phyloP scores from a whole-genome alignment of 1,140 invertebrate genomes.

The Meloidogyne exigua region DNA sequence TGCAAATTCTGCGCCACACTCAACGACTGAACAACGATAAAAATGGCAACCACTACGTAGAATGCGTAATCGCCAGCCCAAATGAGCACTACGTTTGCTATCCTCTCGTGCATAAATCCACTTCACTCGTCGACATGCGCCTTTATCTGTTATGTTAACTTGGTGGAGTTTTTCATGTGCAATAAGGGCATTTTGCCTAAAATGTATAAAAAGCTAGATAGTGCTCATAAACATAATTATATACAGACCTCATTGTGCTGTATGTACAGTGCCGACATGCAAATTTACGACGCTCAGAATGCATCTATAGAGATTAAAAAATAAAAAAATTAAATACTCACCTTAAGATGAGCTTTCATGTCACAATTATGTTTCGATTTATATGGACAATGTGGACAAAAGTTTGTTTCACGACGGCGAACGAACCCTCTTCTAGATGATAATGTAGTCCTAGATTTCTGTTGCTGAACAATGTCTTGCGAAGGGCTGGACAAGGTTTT shows the following conservation, averaged over 20 bases:
- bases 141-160: neutral
- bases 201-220: neutral
- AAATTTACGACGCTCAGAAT: slow-evolving; percentile 27
- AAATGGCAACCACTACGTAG: slow-evolving; percentile 11
- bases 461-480: neutral
- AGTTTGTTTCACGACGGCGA: slow-evolving; percentile 21
- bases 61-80: neutral
- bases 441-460: neutral
- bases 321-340: neutral
- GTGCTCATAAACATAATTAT: neutral
- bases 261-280: slow-evolving; percentile 31
- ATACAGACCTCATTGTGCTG: slow-evolving; percentile 28
- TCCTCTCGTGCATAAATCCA: slow-evolving; percentile 1
- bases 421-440: neutral
- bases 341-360: slow-evolving; percentile 45
- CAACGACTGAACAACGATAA: slow-evolving; percentile 15
- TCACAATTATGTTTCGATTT: slow-evolving; percentile 40
- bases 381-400: slow-evolving; percentile 39
- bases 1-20: slow-evolving; percentile 15
- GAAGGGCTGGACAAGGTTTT: neutral
- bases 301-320: slow-evolving; percentile 16
- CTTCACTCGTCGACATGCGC: slow-evolving; percentile 11
- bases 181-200: slow-evolving; percentile 21
- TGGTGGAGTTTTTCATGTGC: slow-evolving; percentile 23
- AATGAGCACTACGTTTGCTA: neutral